These are phyloP conservation scores for Protodeltote pygarga DNA, from an alignment of 2,888 invertebrate genomes.

Conservation along the genomic window DNA sequence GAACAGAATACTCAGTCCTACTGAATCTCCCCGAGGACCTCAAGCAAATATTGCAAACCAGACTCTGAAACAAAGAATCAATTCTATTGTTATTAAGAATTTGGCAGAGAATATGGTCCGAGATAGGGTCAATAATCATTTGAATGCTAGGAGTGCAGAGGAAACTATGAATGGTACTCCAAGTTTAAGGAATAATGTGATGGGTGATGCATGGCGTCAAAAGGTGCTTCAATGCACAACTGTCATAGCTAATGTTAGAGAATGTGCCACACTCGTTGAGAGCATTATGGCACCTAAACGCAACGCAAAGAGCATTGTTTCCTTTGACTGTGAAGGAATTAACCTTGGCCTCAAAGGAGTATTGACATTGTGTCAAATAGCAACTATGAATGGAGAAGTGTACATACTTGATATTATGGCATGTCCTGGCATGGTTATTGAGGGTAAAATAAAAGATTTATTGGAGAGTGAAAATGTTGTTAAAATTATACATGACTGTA, in stretches of 20 bases:
- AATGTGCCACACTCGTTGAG: constrained; percentile 92
- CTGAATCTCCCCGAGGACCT: constrained; percentile 81
- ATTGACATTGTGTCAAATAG: constrained; percentile 94
- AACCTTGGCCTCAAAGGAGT: constrained; percentile 96
- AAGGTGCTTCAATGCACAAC: constrained; percentile 93
- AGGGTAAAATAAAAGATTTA: constrained; percentile 92
- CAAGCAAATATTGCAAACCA: constrained; percentile 89
- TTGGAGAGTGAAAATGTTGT: constrained; percentile 93
- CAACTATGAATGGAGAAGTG: constrained; percentile 93
- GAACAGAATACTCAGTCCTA: constrained; percentile 84
- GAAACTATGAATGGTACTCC: constrained; percentile 79
- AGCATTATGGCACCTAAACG: constrained; percentile 89
- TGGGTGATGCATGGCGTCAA: constrained; percentile 93
- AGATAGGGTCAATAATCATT: constrained; percentile 81
- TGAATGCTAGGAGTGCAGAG: constrained; percentile 77
- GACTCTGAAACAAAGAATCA: constrained; percentile 95
- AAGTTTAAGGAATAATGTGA: constrained; percentile 76
- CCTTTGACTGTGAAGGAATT: constrained; percentile 97
- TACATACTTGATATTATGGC: constrained; percentile 96
- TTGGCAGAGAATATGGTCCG: constrained; percentile 93
- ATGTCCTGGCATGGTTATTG: constrained; percentile 92
- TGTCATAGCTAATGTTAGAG: constrained; percentile 92
- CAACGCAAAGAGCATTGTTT: constrained; percentile 88
- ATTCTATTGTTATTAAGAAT: constrained; percentile 95
- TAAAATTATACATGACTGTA: constrained; percentile 97